Evolutionary conservation across 2,113 vertebrate species (phyloP), one percentile per base, ranked within the genome.

Genomic region (Pluvialis apricaria): DNA sequence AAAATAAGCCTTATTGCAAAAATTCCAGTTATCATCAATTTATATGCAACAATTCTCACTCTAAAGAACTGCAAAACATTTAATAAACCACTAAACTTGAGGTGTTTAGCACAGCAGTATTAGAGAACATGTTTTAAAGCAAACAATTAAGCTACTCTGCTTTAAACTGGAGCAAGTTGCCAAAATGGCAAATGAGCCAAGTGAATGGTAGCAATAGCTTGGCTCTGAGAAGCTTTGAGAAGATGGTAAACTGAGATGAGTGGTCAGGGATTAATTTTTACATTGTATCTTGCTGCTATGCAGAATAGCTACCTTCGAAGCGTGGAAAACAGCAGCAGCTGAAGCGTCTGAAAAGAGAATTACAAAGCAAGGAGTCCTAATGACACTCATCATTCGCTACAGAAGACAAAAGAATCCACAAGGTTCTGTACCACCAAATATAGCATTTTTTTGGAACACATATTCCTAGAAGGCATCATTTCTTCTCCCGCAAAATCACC

Each of bases 181-280:
- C 75, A 94, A 93, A 84, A 95, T 2, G 58, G 75, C 54, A 82
- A 90, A 82, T 13, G 51, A 91, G 44, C 12, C 77, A 81, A 82
- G 55, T 8, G 38, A 88, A 81, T 10, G 25, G 75, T 9, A 79
- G 75, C 60, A 93, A n/a, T 10, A 81, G 17, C 32, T 49, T 88
- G 82, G 61, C 79, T 92, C 60, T 24, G 44, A 70, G 55, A 58
- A 86, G 80, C 47, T 71, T 16, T 58, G 44, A 65, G 38, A 52
- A 77, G 79, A 92, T 32, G 24, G 47, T 26, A 77, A 90, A 77
- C 54, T 55, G 82, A 76, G 44, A 76, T 34, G 83, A 93, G 57
- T 17, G 20, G 26, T 65, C 57, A 77, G 40, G 34, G 61, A 82
- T 82, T 52, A 78, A 80, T 68, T 82, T 91, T 71, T 49, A 83